Base-by-base conservation (phyloP, 2,797 vertebrate genomes). In the Gallinago solitaria region DNA sequence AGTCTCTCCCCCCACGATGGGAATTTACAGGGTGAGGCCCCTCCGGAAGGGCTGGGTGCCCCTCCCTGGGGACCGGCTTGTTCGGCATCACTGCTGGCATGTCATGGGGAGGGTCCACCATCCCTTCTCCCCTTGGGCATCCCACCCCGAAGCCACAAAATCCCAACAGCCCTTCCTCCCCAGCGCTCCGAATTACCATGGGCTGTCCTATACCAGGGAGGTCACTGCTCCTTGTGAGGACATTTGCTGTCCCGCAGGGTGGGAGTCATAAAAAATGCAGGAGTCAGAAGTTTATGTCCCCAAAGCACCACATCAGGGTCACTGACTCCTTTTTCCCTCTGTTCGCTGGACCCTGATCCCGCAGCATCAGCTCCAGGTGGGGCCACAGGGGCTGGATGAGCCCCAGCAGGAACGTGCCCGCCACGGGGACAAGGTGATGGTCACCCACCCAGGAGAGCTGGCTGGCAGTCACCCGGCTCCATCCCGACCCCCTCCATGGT, bases 161-260 rank as follows among this genome's bases (percentile, higher is more conserved):
- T 35, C 21, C 11, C n/a, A 71, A 43, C 5, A 3, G 4, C 6
- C 8, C 20, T 47, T 53, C 35, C 11, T 37, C 21, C 6, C 7
- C 1, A 1, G 39, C 16, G 23, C 15, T 32, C 50, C 0, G 3
- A 39, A 27, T n/a, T 28, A 25, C 30, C 4, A 1, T 0, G 0
- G 9, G 12, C 23, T 59, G 50, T 7, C 18, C 50, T 61, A 4
- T 5, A 1, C 6, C 12, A 3, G 15, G 4, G 28, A 7, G 13
- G 18, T 28, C 56, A 41, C 30, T 18, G 6, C 12, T 73, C 37
- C 51, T 23, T 11, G 30, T 69, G 50, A 13, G 0, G 5, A 41
- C 25, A 50, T 69, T 35, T 60, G 17, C 48, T 85, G 37, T 37
- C 47, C 15, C 33, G 6, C 24, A 18, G 28, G 11, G 9, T 39